These are phyloP conservation scores for Sitta carolinensis DNA, from an alignment of 2,797 vertebrate species.

Conservation along the genomic window DNA sequence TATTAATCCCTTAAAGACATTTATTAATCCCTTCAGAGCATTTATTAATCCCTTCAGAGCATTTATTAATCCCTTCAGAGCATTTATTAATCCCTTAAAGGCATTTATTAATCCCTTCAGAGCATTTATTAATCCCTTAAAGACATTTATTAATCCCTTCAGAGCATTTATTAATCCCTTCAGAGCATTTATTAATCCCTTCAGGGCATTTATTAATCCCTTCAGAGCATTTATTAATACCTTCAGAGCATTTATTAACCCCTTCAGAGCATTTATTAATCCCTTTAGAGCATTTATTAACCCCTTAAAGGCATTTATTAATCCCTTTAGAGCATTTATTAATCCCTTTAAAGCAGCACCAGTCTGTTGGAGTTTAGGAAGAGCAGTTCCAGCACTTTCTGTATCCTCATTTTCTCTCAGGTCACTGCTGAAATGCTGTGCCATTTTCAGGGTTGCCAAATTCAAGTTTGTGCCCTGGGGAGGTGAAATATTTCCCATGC, in stretches of 20 bases:
- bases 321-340: too few relatives aligned
- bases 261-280: too few relatives aligned
- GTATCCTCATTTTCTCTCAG: background rate
- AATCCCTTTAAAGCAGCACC: background rate
- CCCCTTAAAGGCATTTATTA: too few relatives aligned
- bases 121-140: too few relatives aligned
- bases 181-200: background rate
- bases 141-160: background rate
- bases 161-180: background rate
- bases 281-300: too few relatives aligned
- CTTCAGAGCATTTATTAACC: background rate
- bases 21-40: too few relatives aligned
- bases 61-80: too few relatives aligned
- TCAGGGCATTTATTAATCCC: too few relatives aligned
- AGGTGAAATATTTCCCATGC: rapidly evolving
- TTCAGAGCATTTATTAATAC: background rate
- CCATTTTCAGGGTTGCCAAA: background rate
- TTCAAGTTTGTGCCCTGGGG: background rate
- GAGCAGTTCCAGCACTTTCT: background rate
- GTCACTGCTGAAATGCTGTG: background rate
- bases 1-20: too few relatives aligned
- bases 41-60: too few relatives aligned
- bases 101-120: background rate
- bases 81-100: background rate
- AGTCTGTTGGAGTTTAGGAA: background rate